phyloP scores from a whole-genome alignment of 2,113 vertebrate genomes.

The Anolis sagrei region DNA sequence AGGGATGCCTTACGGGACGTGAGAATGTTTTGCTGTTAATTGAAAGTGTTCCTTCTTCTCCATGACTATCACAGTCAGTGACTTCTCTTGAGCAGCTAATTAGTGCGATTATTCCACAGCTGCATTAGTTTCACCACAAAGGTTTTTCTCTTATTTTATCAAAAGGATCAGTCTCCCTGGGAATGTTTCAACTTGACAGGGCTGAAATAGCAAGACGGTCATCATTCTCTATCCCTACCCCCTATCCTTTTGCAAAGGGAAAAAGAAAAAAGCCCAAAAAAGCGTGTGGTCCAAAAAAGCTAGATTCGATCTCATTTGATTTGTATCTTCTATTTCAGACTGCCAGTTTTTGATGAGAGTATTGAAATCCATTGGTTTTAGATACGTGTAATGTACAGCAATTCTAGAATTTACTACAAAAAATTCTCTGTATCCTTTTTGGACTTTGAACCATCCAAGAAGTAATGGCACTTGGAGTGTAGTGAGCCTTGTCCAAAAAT shows the following conservation, averaged over 20 bases:
- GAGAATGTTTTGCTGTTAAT: constrained; percentile 76
- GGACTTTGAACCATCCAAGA: not conserved
- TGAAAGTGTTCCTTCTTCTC: constrained; percentile 69
- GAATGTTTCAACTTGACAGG: constrained; percentile 88
- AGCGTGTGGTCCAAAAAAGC: constrained; percentile 54
- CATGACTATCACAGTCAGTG: constrained; percentile 75
- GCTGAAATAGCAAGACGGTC: constrained; percentile 82
- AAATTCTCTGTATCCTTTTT: not conserved
- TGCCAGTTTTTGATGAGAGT: not conserved
- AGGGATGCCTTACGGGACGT: constrained; percentile 63
- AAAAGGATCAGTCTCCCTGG: constrained; percentile 88
- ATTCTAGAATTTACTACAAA: not conserved
- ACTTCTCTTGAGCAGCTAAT: constrained; percentile 91
- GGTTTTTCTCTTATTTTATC: constrained; percentile 86
- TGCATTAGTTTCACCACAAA: constrained; percentile 87
- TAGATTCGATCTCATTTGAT: constrained; percentile 48
- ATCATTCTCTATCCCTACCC: constrained; percentile 41
- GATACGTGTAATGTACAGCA: not conserved
- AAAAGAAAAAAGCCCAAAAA: not conserved
- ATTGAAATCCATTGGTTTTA: not conserved
- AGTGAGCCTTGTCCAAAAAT: not conserved
- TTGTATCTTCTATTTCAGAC: not conserved
- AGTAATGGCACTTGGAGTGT: not conserved
- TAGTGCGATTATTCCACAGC: constrained; percentile 97
- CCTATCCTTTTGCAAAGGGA: constrained; percentile 51